A percentile compares a stretch with the other conserved stretches of the same genome.
phyloP scores from a whole-genome alignment of 2,113 vertebrate genomes.

The crab-eating macaque (Macaca fascicularis) region DNA sequence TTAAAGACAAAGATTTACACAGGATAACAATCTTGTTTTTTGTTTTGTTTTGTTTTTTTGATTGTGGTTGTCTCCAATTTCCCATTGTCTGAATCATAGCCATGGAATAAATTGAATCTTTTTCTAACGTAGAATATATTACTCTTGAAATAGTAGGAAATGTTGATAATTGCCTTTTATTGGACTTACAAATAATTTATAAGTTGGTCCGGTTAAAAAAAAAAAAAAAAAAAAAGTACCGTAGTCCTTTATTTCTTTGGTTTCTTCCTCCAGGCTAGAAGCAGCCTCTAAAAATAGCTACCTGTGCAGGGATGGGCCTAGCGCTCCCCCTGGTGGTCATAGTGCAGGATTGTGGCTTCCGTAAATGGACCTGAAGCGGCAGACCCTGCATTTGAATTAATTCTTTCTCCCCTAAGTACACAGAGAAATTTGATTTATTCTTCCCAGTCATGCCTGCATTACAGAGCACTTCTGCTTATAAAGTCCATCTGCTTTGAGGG shows the following conservation, averaged over 20 bases:
- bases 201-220: constrained; percentile 16
- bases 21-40: neutral
- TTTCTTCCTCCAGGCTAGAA: constrained; percentile 61
- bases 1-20: constrained; percentile 45
- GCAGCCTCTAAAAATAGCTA: constrained; percentile 45
- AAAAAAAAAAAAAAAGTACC: neutral
- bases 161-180: constrained; percentile 74
- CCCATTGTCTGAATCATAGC: constrained; percentile 67
- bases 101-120: constrained; percentile 69
- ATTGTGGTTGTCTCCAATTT: constrained; percentile 5
- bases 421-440: constrained; percentile 74
- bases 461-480: constrained; percentile 55
- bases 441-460: constrained; percentile 63
- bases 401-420: constrained; percentile 68
- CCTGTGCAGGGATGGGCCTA: neutral
- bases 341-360: accelerated
- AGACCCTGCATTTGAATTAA: constrained; percentile 49
- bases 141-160: constrained; percentile 78
- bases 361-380: neutral
- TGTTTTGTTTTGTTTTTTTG: neutral
- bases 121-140: constrained; percentile 77
- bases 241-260: constrained; percentile 65
- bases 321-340: constrained; percentile 62
- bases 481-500: constrained; percentile 62
- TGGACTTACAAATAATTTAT: constrained; percentile 68